phyloP scores from a whole-genome alignment of 2,888 invertebrate species.

The Apantesis nais region DNA sequence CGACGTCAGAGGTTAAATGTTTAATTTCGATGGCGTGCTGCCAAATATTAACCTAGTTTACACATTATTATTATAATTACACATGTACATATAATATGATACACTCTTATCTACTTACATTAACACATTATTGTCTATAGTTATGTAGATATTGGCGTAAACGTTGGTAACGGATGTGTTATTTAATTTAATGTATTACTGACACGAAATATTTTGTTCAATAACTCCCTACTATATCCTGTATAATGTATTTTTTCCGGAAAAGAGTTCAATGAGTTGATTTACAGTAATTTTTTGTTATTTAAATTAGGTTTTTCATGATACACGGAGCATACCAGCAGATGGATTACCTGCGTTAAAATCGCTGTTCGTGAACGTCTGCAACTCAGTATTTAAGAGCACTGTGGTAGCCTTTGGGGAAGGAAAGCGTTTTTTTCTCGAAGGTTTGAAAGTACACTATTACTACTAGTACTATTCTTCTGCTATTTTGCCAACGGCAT shows the following conservation, averaged over 20 bases:
- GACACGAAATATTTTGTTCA: neutral
- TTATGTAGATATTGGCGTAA: constrained; percentile 3
- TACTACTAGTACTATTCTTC: no score
- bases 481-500: no score
- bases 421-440: no score
- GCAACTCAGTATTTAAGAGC: no score
- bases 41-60: constrained; percentile 33
- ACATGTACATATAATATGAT: neutral
- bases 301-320: no score
- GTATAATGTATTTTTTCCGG: neutral
- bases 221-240: neutral
- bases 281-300: no score
- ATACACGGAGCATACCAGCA: no score
- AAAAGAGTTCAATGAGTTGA: neutral
- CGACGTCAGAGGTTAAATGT: constrained; percentile 29
- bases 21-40: constrained; percentile 34
- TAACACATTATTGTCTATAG: neutral
- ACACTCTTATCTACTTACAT: constrained; percentile 6
- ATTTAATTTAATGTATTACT: neutral
- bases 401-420: no score
- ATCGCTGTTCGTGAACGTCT: no score
- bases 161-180: constrained; percentile 1
- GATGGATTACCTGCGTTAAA: no score
- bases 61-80: constrained; percentile 32
- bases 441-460: no score